Percentiles rank a stretch among this genome's conserved stretches.
phyloP scores from a whole-genome alignment of 2,797 vertebrate genomes.

The Buphagus erythrorhynchus region DNA sequence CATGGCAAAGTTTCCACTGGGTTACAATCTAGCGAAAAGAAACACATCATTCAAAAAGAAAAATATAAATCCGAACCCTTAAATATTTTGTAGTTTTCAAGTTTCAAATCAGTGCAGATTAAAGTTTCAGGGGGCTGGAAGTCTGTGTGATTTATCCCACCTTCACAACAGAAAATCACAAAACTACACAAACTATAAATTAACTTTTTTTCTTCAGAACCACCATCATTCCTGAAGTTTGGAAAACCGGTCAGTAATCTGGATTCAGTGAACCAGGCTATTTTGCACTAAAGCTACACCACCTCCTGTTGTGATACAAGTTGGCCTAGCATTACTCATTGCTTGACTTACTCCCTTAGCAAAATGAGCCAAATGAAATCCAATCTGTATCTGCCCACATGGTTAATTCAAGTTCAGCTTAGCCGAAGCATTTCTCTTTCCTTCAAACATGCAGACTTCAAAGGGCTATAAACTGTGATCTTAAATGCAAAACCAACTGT shows the following conservation, averaged over 20 bases:
- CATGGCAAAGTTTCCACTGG: background rate
- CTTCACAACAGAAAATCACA: background rate
- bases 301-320: background rate
- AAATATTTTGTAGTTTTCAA: constrained; percentile 6
- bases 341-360: background rate
- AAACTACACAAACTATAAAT: background rate
- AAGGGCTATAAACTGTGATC: constrained; percentile 35
- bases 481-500: background rate
- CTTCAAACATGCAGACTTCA: constrained; percentile 38
- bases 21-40: background rate
- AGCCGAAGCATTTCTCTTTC: background rate
- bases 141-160: background rate
- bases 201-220: background rate
- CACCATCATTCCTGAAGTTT: background rate
- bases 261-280: background rate
- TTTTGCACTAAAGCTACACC: background rate
- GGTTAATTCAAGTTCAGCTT: constrained; percentile 17
- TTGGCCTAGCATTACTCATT: background rate
- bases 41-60: background rate
- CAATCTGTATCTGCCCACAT: constrained; percentile 16
- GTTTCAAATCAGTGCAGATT: constrained; percentile 11
- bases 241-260: background rate
- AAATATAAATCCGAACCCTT: background rate
- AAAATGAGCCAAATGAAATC: background rate
- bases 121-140: background rate